Evolutionary conservation across 2,888 invertebrate species (phyloP), one percentile per base, ranked within the genome.

Genomic region (Leuctra nigra): DNA sequence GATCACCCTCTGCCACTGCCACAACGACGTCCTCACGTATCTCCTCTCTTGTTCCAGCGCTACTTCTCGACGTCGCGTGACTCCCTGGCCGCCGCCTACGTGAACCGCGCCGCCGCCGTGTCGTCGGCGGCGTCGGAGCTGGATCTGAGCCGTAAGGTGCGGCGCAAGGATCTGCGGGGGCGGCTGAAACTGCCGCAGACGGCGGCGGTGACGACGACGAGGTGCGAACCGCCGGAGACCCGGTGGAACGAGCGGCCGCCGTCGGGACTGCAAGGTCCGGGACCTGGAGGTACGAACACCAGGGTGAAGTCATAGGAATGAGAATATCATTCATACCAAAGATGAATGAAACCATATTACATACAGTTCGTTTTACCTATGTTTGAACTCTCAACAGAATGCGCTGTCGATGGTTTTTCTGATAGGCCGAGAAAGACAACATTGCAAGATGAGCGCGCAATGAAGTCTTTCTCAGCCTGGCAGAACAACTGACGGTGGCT

Each of bases 31-130:
- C n/a, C n/a, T 29, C 29, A 29, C 29, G 29, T 11, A 6, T 18
- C 11, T 14, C 20, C 66, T 50, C 54, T 55, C 47, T 33, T 59
- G 53, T 77, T 75, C 68, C 81, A 82, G 76, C 79, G 80, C 69
- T 83, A 82, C 74, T 82, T 83, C 69, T 80, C 81, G 66, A 77
- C 81, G 69, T 87, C 86, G 65, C 79, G 86, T 66, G 87, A 87
- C 70, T 87, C 88, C 67, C 78, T 86, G 70, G 80, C 83, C 65
- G 79, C 82, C 64, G 81, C 82, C 67, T 82, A 82, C 72, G 78
- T 81, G 66, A 83, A 83, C 72, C 77, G 82, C 66, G 80, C 71
- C 64, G 76, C 81, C 69, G 71, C 76, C 65, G 80, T 80, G 59
- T 79, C 79, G 68, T 78, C 81, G 65, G 79, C 81, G 62, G 83